phyloP scores from a whole-genome alignment of 2,797 vertebrate species.

The Molossus molossus region DNA sequence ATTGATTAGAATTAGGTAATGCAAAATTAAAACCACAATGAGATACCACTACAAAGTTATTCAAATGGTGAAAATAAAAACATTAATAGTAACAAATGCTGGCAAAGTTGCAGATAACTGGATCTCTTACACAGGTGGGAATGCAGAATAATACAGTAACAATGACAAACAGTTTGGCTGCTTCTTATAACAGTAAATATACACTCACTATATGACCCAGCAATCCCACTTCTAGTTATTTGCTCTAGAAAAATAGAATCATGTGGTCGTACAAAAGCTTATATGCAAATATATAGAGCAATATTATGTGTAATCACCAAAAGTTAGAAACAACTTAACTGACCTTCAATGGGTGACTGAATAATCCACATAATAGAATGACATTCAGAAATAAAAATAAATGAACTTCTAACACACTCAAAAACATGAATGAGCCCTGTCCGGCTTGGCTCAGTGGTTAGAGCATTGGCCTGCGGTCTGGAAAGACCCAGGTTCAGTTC shows the following conservation, averaged over 20 bases:
- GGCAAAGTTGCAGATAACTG: neutral
- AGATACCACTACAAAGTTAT: neutral
- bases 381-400: neutral
- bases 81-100: neutral
- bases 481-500: too few relatives aligned
- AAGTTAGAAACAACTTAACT: conserved; percentile 9
- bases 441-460: too few relatives aligned
- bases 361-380: neutral
- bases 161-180: neutral
- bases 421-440: too few relatives aligned
- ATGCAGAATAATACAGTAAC: neutral
- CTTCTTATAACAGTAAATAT: conserved; percentile 42
- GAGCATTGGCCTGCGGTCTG: too few relatives aligned
- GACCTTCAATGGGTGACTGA: neutral
- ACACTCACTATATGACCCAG: neutral
- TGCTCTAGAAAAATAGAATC: neutral
- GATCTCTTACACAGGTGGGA: neutral
- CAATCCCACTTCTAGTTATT: neutral
- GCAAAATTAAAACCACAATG: neutral
- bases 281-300: neutral
- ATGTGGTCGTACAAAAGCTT: neutral
- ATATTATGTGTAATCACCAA: conserved; percentile 1
- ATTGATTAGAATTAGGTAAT: conserved; percentile 24
- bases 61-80: neutral
- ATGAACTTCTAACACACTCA: too few relatives aligned